These are phyloP conservation scores for Crossaster papposus DNA, from an alignment of 53 echinoderm and acorn worm genomes.

Conservation along the genomic window DNA sequence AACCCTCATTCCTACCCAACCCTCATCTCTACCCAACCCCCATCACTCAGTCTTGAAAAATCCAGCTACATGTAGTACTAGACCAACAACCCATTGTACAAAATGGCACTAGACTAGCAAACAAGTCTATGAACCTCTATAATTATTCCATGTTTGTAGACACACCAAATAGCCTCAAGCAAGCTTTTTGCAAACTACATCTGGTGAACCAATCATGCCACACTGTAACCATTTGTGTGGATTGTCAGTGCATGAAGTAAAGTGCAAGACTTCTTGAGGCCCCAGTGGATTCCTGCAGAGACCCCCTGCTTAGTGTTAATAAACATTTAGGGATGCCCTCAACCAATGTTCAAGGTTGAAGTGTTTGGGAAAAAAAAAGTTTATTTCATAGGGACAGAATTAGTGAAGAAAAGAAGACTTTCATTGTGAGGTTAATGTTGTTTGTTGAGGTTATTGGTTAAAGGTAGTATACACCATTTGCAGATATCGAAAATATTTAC, in stretches of 20 bases:
- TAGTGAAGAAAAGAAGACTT: background rate
- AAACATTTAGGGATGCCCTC: conserved; percentile 34
- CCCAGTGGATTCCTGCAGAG: background rate
- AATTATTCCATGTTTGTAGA: background rate
- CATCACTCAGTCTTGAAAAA: too few species aligned
- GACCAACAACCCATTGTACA: too few species aligned
- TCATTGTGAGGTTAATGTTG: too few species aligned
- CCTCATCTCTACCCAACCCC: too few species aligned
- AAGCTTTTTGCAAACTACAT: background rate
- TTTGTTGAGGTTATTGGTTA: too few species aligned
- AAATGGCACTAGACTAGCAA: background rate
- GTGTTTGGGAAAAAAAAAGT: background rate
- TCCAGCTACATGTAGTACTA: too few species aligned
- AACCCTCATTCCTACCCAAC: too few species aligned
- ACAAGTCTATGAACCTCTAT: background rate
- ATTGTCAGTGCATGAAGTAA: conserved; percentile 5
- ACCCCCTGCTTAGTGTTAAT: conserved; percentile 12
- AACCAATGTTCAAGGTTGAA: background rate
- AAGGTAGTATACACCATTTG: too few species aligned
- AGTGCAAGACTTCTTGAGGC: too few species aligned
- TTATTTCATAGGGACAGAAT: background rate
- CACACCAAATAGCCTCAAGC: conserved; percentile 26
- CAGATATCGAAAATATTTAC: too few species aligned
- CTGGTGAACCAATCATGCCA: conserved; percentile 25
- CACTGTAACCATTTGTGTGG: background rate